These are phyloP conservation scores for Agonopterix alstromeriana DNA, from an alignment of 2,888 invertebrate genomes.

Conservation along the genomic window DNA sequence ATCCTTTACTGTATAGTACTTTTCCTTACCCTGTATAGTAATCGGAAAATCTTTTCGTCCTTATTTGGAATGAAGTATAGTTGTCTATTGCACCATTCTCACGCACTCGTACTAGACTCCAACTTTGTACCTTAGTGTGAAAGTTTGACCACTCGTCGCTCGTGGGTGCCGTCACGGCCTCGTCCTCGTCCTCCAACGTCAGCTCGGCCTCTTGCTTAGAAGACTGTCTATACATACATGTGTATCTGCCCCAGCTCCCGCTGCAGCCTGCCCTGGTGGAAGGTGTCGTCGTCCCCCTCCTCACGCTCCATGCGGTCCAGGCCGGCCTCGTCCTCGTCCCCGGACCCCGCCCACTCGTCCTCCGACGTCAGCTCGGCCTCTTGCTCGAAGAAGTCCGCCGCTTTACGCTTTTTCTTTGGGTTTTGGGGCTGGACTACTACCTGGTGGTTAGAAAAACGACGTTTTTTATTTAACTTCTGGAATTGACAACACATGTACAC, in stretches of 20 bases:
- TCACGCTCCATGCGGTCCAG: conserved; percentile 89
- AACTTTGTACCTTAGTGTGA: too few relatives aligned
- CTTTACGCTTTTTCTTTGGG: conserved; percentile 62
- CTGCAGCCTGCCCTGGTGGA: conserved; percentile 86
- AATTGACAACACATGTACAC: too few relatives aligned
- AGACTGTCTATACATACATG: conserved; percentile 75
- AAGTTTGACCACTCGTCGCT: too few relatives aligned
- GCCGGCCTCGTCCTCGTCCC: conserved; percentile 90
- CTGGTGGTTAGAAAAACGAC: conserved; percentile 20
- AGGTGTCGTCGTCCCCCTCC: conserved; percentile 88
- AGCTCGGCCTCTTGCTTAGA: conserved; percentile 92
- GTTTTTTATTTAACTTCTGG: too few relatives aligned
- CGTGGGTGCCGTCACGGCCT: conserved; percentile 73
- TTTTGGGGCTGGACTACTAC: conserved; percentile 40
- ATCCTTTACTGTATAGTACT: too few relatives aligned
- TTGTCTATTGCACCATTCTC: too few relatives aligned
- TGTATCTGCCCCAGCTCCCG: conserved; percentile 90
- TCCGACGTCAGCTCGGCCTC: conserved; percentile 94
- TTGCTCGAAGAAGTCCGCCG: conserved; percentile 87
- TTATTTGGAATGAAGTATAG: too few relatives aligned
- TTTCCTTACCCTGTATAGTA: too few relatives aligned
- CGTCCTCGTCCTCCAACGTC: conserved; percentile 91
- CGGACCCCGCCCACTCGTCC: conserved; percentile 89
- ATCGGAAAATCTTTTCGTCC: too few relatives aligned
- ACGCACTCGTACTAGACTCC: too few relatives aligned